Evolutionary conservation across 2,888 invertebrate genomes (phyloP).

Genomic region (Acleris laterana): DNA sequence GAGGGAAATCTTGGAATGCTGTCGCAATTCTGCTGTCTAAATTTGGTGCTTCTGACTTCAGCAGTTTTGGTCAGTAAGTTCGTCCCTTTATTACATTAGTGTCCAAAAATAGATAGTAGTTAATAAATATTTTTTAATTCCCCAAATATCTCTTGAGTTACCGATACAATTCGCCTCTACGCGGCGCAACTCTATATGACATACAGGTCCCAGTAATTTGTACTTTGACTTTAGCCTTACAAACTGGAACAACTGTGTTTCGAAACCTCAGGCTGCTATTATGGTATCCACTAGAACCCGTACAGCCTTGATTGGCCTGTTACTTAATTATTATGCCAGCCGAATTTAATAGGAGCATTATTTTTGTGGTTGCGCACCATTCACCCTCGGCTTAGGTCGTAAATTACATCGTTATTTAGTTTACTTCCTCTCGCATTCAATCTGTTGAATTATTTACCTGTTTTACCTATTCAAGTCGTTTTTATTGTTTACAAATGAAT

Average conservation of each 20-base stretch:
- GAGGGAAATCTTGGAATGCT: too few relatives aligned
- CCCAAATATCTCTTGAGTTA: too few relatives aligned
- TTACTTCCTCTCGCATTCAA: neutral
- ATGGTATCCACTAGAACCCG: constrained; percentile 70
- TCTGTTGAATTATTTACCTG: too few relatives aligned
- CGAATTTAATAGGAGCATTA: constrained; percentile 69
- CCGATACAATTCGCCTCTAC: neutral
- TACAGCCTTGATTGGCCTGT: constrained; percentile 78
- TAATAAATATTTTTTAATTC: too few relatives aligned
- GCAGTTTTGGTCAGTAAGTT: too few relatives aligned
- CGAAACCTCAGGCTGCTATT: constrained; percentile 61
- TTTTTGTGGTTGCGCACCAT: constrained; percentile 56
- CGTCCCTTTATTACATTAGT: too few relatives aligned
- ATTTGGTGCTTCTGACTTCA: too few relatives aligned
- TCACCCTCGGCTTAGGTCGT: constrained; percentile 19
- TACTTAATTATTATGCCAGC: constrained; percentile 83
- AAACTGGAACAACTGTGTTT: constrained; percentile 67
- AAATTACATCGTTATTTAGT: constrained; percentile 11
- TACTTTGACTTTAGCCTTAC: constrained; percentile 72
- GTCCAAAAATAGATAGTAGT: too few relatives aligned
- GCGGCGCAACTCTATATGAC: constrained; percentile 49
- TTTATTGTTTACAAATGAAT: too few relatives aligned
- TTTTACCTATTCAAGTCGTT: too few relatives aligned
- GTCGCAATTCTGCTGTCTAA: too few relatives aligned
- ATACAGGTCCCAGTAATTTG: constrained; percentile 73